Conservation (phyloP, 2,113 vertebrate genomes). For the Corydoras maculifer region DNA sequence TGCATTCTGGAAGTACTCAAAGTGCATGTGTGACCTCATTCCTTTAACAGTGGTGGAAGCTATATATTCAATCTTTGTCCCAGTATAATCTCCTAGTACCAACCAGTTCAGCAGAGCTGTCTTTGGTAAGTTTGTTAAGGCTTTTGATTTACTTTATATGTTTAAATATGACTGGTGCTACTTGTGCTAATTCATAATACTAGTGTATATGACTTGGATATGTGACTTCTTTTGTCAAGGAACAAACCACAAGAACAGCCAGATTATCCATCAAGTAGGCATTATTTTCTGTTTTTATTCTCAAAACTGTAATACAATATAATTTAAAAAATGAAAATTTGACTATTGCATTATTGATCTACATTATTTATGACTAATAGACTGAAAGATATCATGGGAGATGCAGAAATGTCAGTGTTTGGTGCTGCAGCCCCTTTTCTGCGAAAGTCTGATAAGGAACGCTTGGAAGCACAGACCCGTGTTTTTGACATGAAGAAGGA, state of each 20-base stretch:
- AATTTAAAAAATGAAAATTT: too few species aligned
- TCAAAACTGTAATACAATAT: too few species aligned
- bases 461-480: slow-evolving; percentile 77
- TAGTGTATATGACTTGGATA: not conserved
- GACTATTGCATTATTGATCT: too few species aligned
- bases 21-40: slow-evolving; percentile 50
- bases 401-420: slow-evolving; percentile 71
- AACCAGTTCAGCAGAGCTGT: not conserved
- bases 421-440: slow-evolving; percentile 71
- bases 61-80: slow-evolving; percentile 61
- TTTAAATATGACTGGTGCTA: not conserved
- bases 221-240: too few species aligned
- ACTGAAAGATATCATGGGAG: slow-evolving; percentile 60
- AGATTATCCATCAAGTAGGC: too few species aligned
- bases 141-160: slow-evolving; percentile 24
- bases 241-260: too few species aligned
- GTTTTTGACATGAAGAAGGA: slow-evolving; percentile 79
- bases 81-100: slow-evolving; percentile 41
- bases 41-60: slow-evolving; percentile 52
- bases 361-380: too few species aligned
- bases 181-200: not conserved
- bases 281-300: too few species aligned
- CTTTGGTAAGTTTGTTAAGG: slow-evolving; percentile 32
- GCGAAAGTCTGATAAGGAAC: slow-evolving; percentile 78
- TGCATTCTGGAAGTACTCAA: slow-evolving; percentile 37